Base-by-base conservation (phyloP, 2,888 invertebrate species). In the Standfussiana lucernea region DNA sequence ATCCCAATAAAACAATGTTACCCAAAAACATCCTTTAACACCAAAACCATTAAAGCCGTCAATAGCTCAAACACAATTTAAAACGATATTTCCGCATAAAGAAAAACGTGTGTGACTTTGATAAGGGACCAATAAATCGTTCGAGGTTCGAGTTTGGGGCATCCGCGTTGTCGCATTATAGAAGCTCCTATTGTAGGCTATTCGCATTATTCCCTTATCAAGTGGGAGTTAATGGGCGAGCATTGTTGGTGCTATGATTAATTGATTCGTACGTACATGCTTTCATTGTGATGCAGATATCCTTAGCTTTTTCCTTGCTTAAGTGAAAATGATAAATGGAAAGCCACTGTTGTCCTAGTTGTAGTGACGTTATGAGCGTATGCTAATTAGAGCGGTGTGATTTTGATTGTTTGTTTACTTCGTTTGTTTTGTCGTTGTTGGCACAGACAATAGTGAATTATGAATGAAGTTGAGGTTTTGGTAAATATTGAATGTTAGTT, bases 161-260 rank as follows among this genome's bases (percentile, higher is more conserved):
- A 91, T 92, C 91, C 91, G 90, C 93, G 94, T 91, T 94, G 94
- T 95, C 94, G 93, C 92, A 91, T 93, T 94, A 95, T 93, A 93
- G 93, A 90, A 91, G 89, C 89, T 90, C 86, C 94, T 91, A 94
- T 96, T 96, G 95, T 96, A 93, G 94, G 91, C 92, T 92, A 91
- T 92, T 93, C 93, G 93, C 93, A 95, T 95, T 95, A 95, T 95
- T 95, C 96, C 95, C 95, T 96, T 95, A 96, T 96, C 96, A 95
- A 96, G 94, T 95, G 93, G 93, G 95, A 96, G 95, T 96, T 96
- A 96, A 96, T 96, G 96, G 96, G 94, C 94, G 89, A 94, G 95
- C 96, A 94, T 96, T 96, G 96, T 96, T 93, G 93, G 89, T 93
- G 88, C 85, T 95, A 96, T 96, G 96, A 96, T 96, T 96, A 96